Percentiles rank a stretch among this genome's conserved stretches.
phyloP scores from a whole-genome alignment of 2,797 vertebrate species.

The Sebastes iracundus region DNA sequence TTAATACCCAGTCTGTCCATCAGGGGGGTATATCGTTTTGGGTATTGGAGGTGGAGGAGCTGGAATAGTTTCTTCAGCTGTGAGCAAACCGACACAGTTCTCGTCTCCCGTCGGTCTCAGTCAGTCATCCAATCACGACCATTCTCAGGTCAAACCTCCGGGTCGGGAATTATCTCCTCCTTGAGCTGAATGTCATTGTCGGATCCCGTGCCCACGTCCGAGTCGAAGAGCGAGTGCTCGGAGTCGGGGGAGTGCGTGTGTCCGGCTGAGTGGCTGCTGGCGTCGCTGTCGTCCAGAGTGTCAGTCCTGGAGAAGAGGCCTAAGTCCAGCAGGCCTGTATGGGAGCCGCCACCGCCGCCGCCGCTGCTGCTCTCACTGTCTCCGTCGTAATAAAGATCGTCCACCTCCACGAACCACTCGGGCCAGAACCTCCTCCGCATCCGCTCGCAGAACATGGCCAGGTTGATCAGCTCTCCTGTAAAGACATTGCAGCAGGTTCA shows the following conservation, averaged over 20 bases:
- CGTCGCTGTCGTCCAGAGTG: slow-evolving; percentile 93
- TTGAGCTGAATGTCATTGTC: slow-evolving; percentile 90
- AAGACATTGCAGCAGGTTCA: slow-evolving; percentile 8
- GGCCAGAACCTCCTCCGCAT: slow-evolving; percentile 97
- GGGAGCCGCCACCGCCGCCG: slow-evolving; percentile 58
- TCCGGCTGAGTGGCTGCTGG: slow-evolving; percentile 76
- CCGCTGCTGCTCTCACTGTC: slow-evolving; percentile 88
- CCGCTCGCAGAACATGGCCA: slow-evolving; percentile 97
- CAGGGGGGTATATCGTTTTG: slow-evolving; percentile 23
- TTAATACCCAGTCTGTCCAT: slow-evolving; percentile 54
- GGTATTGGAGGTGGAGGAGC: slow-evolving; percentile 31
- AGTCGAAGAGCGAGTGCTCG: slow-evolving; percentile 94
- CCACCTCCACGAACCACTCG: slow-evolving; percentile 94
- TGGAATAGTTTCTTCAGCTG: slow-evolving; percentile 44
- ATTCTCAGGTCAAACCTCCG: slow-evolving; percentile 66
- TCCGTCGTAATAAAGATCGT: slow-evolving; percentile 90
- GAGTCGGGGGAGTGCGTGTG: slow-evolving; percentile 76
- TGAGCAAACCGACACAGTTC: slow-evolving; percentile 20
- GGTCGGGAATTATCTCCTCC: slow-evolving; percentile 65
- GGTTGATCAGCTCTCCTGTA: slow-evolving; percentile 95
- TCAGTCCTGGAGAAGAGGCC: slow-evolving; percentile 96
- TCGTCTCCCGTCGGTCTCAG: slow-evolving; percentile 17
- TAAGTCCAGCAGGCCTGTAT: slow-evolving; percentile 87
- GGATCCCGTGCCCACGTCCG: slow-evolving; percentile 92
- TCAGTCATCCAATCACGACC: background rate